A percentile compares a stretch with the other conserved stretches of the same genome.
Conservation (phyloP, 92 coral and sea anemone species). For the Umimayanthus kanabou region DNA sequence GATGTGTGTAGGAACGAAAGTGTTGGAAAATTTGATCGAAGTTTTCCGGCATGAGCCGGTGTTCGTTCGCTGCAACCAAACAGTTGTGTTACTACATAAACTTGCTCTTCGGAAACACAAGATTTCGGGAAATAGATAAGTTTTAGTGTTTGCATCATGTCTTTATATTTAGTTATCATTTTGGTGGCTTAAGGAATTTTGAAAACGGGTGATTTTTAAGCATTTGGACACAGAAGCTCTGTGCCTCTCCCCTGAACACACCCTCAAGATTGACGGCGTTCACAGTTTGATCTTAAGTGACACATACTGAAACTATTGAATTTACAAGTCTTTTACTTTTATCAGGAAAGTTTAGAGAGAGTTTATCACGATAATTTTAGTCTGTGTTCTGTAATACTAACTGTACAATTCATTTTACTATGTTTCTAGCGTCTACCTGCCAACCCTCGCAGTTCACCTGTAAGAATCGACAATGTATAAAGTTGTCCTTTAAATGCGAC, state of each 20-base stretch:
- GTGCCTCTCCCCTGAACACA: conserved; percentile 21
- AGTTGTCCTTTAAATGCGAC: conserved; percentile 31
- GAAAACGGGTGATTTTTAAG: neutral
- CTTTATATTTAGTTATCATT: neutral
- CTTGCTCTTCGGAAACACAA: neutral
- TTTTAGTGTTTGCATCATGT: neutral
- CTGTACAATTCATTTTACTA: neutral
- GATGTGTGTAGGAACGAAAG: neutral
- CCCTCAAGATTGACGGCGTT: conserved; percentile 15
- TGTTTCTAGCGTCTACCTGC: conserved; percentile 18
- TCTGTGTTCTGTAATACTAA: neutral
- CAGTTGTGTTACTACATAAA: neutral
- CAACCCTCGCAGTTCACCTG: conserved; percentile 31
- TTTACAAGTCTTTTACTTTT: neutral
- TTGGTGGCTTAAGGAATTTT: neutral
- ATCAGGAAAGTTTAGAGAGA: neutral
- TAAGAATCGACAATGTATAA: conserved; percentile 30
- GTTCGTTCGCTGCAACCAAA: conserved; percentile 25
- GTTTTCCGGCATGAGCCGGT: neutral
- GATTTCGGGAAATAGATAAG: neutral
- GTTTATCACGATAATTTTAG: neutral
- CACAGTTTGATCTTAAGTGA: neutral
- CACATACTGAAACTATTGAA: neutral
- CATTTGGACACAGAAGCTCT: neutral
- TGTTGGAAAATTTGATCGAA: too few species aligned